A percentile compares a stretch with the other conserved stretches of the same genome.
These are phyloP conservation scores for Tetheella fluctuosa DNA, from an alignment of 2,888 invertebrate species.

Conservation along the genomic window DNA sequence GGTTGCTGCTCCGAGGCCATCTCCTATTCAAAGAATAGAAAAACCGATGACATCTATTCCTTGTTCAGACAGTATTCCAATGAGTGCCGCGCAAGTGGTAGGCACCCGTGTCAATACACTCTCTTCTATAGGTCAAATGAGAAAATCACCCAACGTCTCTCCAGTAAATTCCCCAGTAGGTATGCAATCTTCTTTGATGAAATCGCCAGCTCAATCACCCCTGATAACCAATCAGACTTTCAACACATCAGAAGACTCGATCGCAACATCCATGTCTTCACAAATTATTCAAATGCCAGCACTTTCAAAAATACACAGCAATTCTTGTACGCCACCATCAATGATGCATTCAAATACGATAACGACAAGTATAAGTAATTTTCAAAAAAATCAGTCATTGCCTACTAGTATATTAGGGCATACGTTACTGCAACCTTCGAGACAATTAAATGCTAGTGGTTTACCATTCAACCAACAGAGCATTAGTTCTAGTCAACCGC, in stretches of 20 bases:
- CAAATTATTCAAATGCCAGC: conserved; percentile 82
- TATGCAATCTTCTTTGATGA: conserved; percentile 67
- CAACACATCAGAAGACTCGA: conserved; percentile 58
- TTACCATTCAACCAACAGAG: conserved; percentile 72
- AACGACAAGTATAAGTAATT: conserved; percentile 66
- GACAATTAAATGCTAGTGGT: conserved; percentile 68
- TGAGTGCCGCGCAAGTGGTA: conserved; percentile 70
- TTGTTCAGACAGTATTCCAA: conserved; percentile 59
- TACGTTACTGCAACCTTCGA: conserved; percentile 73
- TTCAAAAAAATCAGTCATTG: conserved; percentile 67
- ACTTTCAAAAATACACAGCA: conserved; percentile 74
- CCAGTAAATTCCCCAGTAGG: conserved; percentile 73
- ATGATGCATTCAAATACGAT: conserved; percentile 72
- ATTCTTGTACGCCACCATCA: conserved; percentile 54
- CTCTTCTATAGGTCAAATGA: conserved; percentile 66
- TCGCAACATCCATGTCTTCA: conserved; percentile 57
- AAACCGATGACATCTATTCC: conserved; percentile 57
- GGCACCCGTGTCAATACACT: conserved; percentile 73
- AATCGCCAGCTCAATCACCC: conserved; percentile 75
- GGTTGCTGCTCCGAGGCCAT: conserved; percentile 67
- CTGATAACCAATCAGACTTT: conserved; percentile 64
- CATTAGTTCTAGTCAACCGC: conserved; percentile 80
- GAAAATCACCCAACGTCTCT: conserved; percentile 77
- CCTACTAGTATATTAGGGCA: conserved; percentile 79
- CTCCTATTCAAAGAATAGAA: conserved; percentile 68